A percentile compares a stretch with the other conserved stretches of the same genome.
These are phyloP conservation scores for Heterodera schachtii DNA, from an alignment of 1,140 invertebrate species.

Conservation along the genomic window DNA sequence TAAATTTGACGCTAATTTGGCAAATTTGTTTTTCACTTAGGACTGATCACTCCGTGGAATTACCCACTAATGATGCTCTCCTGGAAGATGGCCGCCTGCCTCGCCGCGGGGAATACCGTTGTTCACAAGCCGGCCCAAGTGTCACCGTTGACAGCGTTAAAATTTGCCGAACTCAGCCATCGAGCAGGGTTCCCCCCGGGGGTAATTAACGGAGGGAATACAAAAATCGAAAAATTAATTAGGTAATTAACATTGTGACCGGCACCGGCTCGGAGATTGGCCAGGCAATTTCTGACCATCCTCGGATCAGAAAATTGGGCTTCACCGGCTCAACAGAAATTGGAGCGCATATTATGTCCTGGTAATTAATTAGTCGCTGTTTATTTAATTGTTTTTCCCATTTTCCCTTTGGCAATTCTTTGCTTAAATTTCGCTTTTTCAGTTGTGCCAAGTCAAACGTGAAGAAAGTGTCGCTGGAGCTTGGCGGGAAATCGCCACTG, in stretches of 20 bases:
- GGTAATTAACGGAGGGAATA: constrained; percentile 64
- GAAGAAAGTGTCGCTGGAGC: constrained; percentile 81
- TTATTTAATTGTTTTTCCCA: constrained; percentile 67
- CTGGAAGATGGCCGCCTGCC: constrained; percentile 89
- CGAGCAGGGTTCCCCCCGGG: constrained; percentile 70
- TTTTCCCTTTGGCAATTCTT: constrained; percentile 65
- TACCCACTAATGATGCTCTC: constrained; percentile 91
- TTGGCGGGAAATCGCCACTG: constrained; percentile 86
- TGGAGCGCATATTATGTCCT: constrained; percentile 76
- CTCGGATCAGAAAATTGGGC: constrained; percentile 78
- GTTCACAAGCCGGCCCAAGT: constrained; percentile 81
- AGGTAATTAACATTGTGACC: constrained; percentile 75
- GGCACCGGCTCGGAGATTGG: constrained; percentile 80
- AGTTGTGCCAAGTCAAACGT: constrained; percentile 78
- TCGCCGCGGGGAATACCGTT: constrained; percentile 69
- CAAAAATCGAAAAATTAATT: constrained; percentile 61
- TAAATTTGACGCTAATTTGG: constrained; percentile 72
- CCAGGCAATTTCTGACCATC: constrained; percentile 77
- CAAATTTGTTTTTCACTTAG: background rate
- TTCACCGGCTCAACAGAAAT: constrained; percentile 84
- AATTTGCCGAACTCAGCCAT: constrained; percentile 74
- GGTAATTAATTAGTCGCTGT: constrained; percentile 26
- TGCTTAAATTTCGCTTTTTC: constrained; percentile 66
- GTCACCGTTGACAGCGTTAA: constrained; percentile 83
- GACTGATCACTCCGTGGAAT: constrained; percentile 90